These are phyloP conservation scores for Chaenogobius annularis DNA, from an alignment of 2,113 vertebrate species.

Conservation along the genomic window DNA sequence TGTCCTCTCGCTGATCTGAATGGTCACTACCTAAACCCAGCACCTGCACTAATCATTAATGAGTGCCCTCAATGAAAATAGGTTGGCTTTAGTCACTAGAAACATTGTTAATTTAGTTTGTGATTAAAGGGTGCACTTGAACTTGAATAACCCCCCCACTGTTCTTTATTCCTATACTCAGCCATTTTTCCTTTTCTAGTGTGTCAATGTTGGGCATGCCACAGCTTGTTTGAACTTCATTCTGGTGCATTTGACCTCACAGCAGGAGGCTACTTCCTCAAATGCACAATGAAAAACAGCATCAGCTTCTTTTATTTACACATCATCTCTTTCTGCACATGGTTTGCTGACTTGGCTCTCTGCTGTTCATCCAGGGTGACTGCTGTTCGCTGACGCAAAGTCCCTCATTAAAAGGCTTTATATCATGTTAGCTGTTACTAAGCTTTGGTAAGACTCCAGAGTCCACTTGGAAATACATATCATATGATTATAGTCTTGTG, in stretches of 20 bases:
- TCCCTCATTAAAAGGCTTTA: conserved; percentile 8
- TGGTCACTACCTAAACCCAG: too few species aligned
- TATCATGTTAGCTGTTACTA: neutral
- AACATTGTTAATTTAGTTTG: neutral
- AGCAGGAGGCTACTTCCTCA: neutral
- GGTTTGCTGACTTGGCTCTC: conserved; percentile 36
- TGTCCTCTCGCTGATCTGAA: too few species aligned
- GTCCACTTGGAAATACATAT: neutral
- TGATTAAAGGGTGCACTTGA: neutral
- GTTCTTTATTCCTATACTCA: conserved; percentile 2
- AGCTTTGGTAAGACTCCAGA: conserved; percentile 17
- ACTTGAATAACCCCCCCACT: neutral
- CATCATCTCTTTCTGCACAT: conserved; percentile 23
- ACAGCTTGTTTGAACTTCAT: conserved; percentile 20
- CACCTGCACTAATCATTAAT: too few species aligned
- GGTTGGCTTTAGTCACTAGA: too few species aligned
- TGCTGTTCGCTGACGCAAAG: conserved; percentile 24
- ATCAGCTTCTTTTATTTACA: conserved; percentile 50
- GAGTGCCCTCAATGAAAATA: too few species aligned
- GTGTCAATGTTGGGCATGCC: conserved; percentile 33
- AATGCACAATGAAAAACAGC: conserved; percentile 49
- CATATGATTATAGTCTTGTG: conserved; percentile 50
- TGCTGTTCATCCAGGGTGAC: conserved; percentile 6
- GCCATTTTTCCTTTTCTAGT: conserved; percentile 14
- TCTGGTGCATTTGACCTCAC: conserved; percentile 7